Conservation (phyloP, 2,888 invertebrate species). For the Drosophila longiperda region DNA sequence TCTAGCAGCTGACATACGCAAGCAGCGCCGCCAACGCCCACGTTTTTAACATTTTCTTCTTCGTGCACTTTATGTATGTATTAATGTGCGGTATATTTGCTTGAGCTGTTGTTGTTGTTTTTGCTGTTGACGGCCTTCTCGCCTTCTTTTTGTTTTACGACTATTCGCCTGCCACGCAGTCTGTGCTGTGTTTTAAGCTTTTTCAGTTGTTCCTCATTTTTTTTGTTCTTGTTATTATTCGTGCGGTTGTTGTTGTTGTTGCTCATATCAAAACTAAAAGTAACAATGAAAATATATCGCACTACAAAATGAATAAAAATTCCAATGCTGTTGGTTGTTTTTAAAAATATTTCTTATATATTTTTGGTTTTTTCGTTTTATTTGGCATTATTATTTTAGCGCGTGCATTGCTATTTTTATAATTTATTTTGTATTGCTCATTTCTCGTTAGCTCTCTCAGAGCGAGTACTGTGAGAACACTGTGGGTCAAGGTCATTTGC, state of each 20-base stretch:
- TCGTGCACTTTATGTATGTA: slow-evolving; percentile 10
- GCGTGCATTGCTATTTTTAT: slow-evolving; percentile 43
- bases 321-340: slow-evolving; percentile 7
- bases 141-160: slow-evolving; percentile 39
- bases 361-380: slow-evolving; percentile 1
- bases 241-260: slow-evolving; percentile 16
- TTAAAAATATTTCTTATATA: not conserved
- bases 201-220: slow-evolving; percentile 3
- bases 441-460: slow-evolving; percentile 6
- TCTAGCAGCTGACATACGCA: slow-evolving; percentile 31
- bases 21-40: slow-evolving; percentile 62
- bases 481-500: slow-evolving; percentile 56
- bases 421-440: slow-evolving; percentile 28
- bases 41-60: slow-evolving; percentile 41
- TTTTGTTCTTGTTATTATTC: slow-evolving; percentile 21
- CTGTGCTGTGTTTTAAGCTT: slow-evolving; percentile 30
- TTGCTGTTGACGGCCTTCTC: slow-evolving; percentile 19
- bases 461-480: not conserved
- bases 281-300: slow-evolving; percentile 36
- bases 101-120: slow-evolving; percentile 30
- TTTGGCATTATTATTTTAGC: slow-evolving; percentile 21
- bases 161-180: slow-evolving; percentile 56
- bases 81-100: slow-evolving; percentile 21
- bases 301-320: slow-evolving; percentile 13
- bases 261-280: slow-evolving; percentile 41